Percentiles rank a stretch among this genome's conserved stretches.
Conservation (phyloP, 2,888 invertebrate genomes). For the Caenorhabditis uteleia region DNA sequence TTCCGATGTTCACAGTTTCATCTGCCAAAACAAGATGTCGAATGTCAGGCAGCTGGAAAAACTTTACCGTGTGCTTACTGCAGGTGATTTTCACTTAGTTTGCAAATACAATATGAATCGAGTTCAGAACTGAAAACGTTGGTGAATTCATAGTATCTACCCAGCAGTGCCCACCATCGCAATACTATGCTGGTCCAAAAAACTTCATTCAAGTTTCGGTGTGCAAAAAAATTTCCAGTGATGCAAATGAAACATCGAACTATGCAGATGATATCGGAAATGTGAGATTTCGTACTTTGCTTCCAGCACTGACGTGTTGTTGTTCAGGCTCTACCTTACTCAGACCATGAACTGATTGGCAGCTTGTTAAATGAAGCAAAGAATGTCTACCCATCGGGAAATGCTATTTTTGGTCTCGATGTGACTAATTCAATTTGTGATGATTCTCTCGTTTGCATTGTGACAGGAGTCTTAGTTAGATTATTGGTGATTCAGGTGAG, state of each 20-base stretch:
- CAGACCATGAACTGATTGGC: conserved; percentile 46
- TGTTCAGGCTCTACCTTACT: conserved; percentile 43
- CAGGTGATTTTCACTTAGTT: conserved; percentile 11
- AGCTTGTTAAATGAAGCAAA: conserved; percentile 41
- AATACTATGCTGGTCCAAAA: conserved; percentile 35
- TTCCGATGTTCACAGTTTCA: conserved; percentile 41
- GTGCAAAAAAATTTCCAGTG: conserved; percentile 42
- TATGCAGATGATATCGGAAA: conserved; percentile 45
- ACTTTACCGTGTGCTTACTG: conserved; percentile 24
- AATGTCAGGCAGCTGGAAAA: conserved; percentile 15
- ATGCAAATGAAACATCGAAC: conserved; percentile 33
- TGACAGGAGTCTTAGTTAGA: conserved; percentile 44
- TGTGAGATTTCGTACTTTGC: conserved; percentile 14
- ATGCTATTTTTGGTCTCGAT: conserved; percentile 40
- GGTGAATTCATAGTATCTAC: conserved; percentile 42
- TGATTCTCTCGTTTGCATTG: conserved; percentile 38
- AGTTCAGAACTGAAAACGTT: conserved; percentile 36
- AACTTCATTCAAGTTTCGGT: conserved; percentile 46
- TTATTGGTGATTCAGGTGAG: conserved; percentile 38
- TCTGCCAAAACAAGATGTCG: conserved; percentile 16
- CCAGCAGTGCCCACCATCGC: conserved; percentile 29
- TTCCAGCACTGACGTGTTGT: neutral
- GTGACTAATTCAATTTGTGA: conserved; percentile 38
- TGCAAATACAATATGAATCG: neutral
- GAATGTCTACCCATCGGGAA: conserved; percentile 32